Conservation (phyloP, 2,113 vertebrate genomes). For the Pelusios castaneus region DNA sequence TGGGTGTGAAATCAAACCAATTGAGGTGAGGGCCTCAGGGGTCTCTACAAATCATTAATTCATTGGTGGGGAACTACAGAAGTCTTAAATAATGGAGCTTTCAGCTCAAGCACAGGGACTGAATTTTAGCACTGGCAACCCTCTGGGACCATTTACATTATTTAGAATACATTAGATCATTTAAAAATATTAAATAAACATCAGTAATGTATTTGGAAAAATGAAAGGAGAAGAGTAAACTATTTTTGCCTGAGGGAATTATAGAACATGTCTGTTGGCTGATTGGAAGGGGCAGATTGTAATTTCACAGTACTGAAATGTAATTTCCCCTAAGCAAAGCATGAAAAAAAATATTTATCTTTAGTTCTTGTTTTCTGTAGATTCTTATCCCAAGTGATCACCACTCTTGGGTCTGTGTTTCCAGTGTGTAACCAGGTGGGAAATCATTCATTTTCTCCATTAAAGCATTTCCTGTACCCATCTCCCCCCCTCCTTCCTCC, state of each 20-base stretch:
- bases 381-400: conserved; percentile 36
- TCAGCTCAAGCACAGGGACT: neutral
- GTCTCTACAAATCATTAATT: conserved; percentile 2
- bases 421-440: neutral
- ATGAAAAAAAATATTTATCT: conserved; percentile 49
- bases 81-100: neutral
- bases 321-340: conserved; percentile 32
- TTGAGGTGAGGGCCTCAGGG: neutral
- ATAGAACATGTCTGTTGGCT: conserved; percentile 47
- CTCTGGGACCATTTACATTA: conserved; percentile 10
- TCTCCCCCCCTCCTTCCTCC: no score
- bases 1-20: neutral
- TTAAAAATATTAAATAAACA: conserved; percentile 32
- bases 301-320: conserved; percentile 24
- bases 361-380: neutral
- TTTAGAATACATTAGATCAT: conserved; percentile 40
- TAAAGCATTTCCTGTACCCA: conserved; percentile 29
- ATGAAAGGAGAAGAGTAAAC: conserved; percentile 17
- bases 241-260: conserved; percentile 24
- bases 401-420: conserved; percentile 31
- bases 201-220: conserved; percentile 36
- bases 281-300: neutral
- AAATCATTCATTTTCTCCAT: conserved; percentile 13
- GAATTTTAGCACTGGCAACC: neutral
- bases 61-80: neutral